Base-by-base conservation (phyloP, 2,113 vertebrate genomes). In the Platysteira castanea region DNA sequence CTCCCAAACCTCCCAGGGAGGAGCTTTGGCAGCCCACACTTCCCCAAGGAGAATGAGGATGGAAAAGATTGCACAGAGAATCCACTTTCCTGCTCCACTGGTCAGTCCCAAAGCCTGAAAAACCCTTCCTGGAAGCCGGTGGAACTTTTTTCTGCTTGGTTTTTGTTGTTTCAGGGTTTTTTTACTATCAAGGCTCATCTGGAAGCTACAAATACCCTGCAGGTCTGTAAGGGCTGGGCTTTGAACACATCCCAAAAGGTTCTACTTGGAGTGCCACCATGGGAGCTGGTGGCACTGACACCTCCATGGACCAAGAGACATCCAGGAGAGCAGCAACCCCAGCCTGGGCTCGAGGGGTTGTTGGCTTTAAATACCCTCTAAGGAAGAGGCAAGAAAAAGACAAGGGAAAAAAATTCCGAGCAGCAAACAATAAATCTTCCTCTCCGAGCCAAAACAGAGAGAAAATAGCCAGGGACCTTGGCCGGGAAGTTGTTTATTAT, bases 401-500 rank as follows among this genome's bases (percentile, higher is more conserved):
- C 35, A 54, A 33, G 31, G 6, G 47, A 2, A 20, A 79, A 83
- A 60, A 54, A 65, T 23, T 75, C 84, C 67, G 30, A 92, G 60
- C 44, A 2, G 64, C 64, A 96, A 94, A 96, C 85, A 94, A 93
- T 81, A 90, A 92, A 90, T 90, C 85, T 93, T 96, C 79, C 59
- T 80, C 80, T 70, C 85, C 1, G 2, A 96, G 93, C 95, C 92
- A 93, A 96, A 95, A 88, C 85, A 96, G 92, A 90, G 89, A 95
- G 81, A 96, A 96, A 97, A 96, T 91, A 96, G 94, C 87, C 91
- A 65, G 54, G 63, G 68, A 89, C 93, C 71, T 93, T 95, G 95
- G 94, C 93, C n/a, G 67, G 95, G 93, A 95, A 96, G 95, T 87
- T 95, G 93, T 90, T 96, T 90, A 83, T 96, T 93, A 74, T 28